These are phyloP conservation scores for Blastobasis lacticolella DNA, from an alignment of 2,888 invertebrate genomes.

Conservation along the genomic window DNA sequence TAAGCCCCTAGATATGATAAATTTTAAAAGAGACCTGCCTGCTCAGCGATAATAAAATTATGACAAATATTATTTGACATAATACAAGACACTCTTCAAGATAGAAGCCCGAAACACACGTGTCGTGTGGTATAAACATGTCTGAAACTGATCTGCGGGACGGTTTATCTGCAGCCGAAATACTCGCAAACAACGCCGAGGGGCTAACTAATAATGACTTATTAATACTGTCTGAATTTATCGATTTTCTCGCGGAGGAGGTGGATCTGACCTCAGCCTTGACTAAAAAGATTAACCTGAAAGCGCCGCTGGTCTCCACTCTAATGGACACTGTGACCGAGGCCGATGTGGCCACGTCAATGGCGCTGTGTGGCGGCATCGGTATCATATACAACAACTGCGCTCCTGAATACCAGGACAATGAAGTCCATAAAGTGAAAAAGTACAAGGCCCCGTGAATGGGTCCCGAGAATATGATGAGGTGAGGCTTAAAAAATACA, in stretches of 20 bases:
- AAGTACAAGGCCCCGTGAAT: slow-evolving; percentile 99
- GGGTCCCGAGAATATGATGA: slow-evolving; percentile 99
- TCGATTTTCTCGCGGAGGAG: too few relatives aligned
- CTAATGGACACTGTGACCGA: slow-evolving; percentile 98
- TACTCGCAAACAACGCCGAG: too few relatives aligned
- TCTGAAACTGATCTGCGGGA: too few relatives aligned
- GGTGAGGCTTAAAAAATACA: slow-evolving; percentile 96
- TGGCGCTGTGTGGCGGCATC: slow-evolving; percentile 93
- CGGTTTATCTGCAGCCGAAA: too few relatives aligned
- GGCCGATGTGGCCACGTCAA: slow-evolving; percentile 96
- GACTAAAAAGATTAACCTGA: too few relatives aligned
- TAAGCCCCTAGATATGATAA: slow-evolving; percentile 78
- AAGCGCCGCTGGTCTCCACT: slow-evolving; percentile 98
- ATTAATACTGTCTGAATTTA: too few relatives aligned
- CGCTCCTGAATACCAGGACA: too few relatives aligned
- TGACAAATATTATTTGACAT: background rate
- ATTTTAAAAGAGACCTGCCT: slow-evolving; percentile 80
- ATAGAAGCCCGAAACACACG: slow-evolving; percentile 12
- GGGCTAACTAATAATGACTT: too few relatives aligned
- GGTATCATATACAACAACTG: slow-evolving; percentile 99
- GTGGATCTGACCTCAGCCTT: too few relatives aligned
- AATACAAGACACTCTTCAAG: slow-evolving; percentile 36
- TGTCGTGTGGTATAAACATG: slow-evolving; percentile 74
- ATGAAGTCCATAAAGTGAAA: too few relatives aligned
- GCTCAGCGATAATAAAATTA: too few relatives aligned